These are phyloP conservation scores for Hermatobates lingyangjiaoensis DNA, from an alignment of 1,140 invertebrate genomes.

Conservation along the genomic window DNA sequence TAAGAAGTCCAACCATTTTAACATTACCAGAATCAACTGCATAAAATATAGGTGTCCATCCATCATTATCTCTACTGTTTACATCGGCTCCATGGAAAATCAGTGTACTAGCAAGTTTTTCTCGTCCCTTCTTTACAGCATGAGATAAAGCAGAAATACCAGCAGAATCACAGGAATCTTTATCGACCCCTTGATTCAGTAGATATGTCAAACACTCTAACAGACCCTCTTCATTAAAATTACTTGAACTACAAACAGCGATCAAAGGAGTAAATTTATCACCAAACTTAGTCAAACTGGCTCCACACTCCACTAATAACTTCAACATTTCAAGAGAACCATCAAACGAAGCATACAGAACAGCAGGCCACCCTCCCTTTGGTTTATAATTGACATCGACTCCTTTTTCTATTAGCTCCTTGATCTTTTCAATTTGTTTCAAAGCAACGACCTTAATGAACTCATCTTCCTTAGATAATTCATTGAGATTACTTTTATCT, in stretches of 20 bases:
- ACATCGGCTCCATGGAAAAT: constrained; percentile 21
- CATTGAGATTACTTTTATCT: background rate
- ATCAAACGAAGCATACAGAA: constrained; percentile 27
- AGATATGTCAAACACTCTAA: constrained; percentile 7
- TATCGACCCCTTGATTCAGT: constrained; percentile 6
- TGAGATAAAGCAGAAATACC: constrained; percentile 28
- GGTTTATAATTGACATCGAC: constrained; percentile 23
- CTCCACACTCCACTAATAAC: constrained; percentile 19
- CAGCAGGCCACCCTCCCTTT: constrained; percentile 25
- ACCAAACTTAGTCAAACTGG: background rate
- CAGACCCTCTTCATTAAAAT: constrained; percentile 4
- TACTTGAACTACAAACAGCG: constrained; percentile 8
- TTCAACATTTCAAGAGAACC: constrained; percentile 24
- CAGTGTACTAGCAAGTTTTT: constrained; percentile 22
- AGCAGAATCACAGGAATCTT: constrained; percentile 24
- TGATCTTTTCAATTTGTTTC: constrained; percentile 6
- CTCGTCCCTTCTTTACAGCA: constrained; percentile 26
- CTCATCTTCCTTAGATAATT: background rate
- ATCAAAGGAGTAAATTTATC: constrained; percentile 5
- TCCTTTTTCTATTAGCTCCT: constrained; percentile 13
- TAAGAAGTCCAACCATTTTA: constrained; percentile 24
- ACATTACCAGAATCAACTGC: constrained; percentile 26
- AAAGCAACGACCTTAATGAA: constrained; percentile 4
- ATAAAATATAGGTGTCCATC: constrained; percentile 28
- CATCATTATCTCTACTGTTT: constrained; percentile 26